Base-by-base conservation (phyloP, 2,888 invertebrate genomes). In the Lasioglossum marginatum region DNA sequence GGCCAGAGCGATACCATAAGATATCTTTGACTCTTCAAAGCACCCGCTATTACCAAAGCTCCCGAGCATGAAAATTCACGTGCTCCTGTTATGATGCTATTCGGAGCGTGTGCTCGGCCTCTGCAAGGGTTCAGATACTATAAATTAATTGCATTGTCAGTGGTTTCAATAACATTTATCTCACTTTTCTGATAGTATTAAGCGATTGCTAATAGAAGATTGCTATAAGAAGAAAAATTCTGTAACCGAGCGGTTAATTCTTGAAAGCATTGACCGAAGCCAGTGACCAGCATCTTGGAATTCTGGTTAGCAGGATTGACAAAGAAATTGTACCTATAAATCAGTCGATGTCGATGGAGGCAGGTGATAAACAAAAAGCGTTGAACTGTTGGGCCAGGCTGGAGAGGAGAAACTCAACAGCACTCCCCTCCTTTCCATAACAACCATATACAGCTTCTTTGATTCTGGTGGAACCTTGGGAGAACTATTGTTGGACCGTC, bases 1-100 rank as follows among this genome's bases (percentile, higher is more conserved):
- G 84, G 52, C 68, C 52, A 12, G 23, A 73, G 79, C 70, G 34
- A 60, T 60, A 27, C 70, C 14, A 37, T 23, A 31, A 71, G 85
- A 85, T 86, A 86, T 60, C 84, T 87, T 87, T 81, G 78, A 81
- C 71, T 89, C 77, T 63, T 68, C 74, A 71, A 79, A 74, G 77
- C 73, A 57, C 63, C 60, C 79, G 57, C 60, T 72, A 75, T 84
- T 80, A 73, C 71, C 79, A 27, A 43, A n/a, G n/a, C 45, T 63
- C 8, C 16, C 12, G 68, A 16, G 31, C 63, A 19, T 16, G 6
- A 19, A 63, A 63, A 31, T 31, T 63, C 19, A 16, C 31, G 31
- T 31, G 31, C 31, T 63, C 31, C 31, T 19, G 31, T 31, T 19
- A 19, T 1, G 63, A 31, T 31, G 31, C 31, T 63, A 31, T 31